These are phyloP conservation scores for Catostylus mosaicus DNA, from an alignment of 30 jellyfish, hydroid and myxozoan species.

Conservation along the genomic window DNA sequence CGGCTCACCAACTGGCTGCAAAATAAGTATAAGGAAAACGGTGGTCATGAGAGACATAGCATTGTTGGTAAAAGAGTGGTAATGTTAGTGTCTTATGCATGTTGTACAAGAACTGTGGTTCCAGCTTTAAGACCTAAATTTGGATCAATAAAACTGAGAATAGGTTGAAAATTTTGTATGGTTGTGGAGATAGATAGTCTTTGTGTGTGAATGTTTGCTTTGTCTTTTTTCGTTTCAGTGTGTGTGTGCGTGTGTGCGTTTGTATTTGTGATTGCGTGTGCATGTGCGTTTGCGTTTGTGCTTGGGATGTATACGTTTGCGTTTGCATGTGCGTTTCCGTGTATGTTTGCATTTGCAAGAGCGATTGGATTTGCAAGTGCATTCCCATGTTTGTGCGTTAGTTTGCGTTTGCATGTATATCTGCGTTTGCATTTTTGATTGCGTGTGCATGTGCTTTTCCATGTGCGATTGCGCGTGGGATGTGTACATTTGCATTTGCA, in stretches of 20 bases:
- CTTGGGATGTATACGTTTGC: too few species aligned
- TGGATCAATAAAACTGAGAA: conserved; percentile 31
- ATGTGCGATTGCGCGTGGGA: background rate
- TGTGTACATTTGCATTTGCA: background rate
- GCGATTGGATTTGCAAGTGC: too few species aligned
- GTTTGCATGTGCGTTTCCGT: too few species aligned
- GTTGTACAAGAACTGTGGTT: conserved; percentile 39
- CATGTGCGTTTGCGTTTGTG: too few species aligned
- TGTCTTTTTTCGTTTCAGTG: too few species aligned
- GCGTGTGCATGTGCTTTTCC: background rate
- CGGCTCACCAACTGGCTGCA: conserved; percentile 36
- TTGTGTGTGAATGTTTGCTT: too few species aligned
- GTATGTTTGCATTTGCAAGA: too few species aligned
- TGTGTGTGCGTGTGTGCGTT: too few species aligned
- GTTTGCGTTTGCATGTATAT: background rate
- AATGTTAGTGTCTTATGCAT: conserved; percentile 37
- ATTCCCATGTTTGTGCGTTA: background rate
- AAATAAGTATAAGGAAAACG: conserved; percentile 7
- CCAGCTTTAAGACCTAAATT: conserved; percentile 27
- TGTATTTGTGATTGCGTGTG: too few species aligned
- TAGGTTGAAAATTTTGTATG: conserved; percentile 27
- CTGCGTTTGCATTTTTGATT: background rate
- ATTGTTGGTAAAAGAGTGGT: conserved; percentile 16
- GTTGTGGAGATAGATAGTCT: too few species aligned
- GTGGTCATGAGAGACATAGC: conserved; percentile 49